These are phyloP conservation scores for Geothlypis trichas DNA, from an alignment of 2,113 vertebrate species.

Conservation along the genomic window DNA sequence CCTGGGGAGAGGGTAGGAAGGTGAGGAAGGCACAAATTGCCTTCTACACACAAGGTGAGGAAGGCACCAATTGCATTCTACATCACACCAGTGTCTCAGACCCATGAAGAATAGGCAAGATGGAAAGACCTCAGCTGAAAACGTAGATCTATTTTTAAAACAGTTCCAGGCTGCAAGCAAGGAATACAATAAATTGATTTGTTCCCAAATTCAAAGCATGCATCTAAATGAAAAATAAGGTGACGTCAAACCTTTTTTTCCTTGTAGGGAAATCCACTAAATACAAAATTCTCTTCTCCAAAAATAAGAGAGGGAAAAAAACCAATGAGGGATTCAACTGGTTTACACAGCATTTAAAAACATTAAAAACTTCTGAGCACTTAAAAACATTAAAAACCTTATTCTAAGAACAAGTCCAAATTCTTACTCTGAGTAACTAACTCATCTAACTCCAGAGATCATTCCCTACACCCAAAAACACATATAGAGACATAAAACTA, in stretches of 20 bases:
- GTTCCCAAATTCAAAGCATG: not conserved
- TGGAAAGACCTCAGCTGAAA: not conserved
- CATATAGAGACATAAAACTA: not conserved
- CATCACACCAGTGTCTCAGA: not conserved
- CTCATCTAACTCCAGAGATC: not conserved
- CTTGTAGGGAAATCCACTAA: not conserved
- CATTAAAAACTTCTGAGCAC: not conserved
- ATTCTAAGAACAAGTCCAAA: not conserved
- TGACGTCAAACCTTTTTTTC: not conserved
- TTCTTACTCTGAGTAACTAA: not conserved
- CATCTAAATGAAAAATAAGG: not conserved
- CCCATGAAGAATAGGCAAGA: not conserved
- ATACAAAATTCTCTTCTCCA: not conserved
- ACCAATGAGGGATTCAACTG: rapidly evolving
- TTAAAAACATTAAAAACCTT: not conserved
- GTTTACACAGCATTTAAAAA: not conserved
- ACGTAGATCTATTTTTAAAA: not conserved
- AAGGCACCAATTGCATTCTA: not conserved
- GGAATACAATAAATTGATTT: conserved; percentile 29
- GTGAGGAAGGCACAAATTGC: not conserved
- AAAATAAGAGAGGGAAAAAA: not conserved
- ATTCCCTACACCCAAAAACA: not conserved
- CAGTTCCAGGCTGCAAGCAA: not conserved
- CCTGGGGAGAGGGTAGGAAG: not conserved
- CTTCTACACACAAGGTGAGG: not conserved